Evolutionary conservation across 2,888 invertebrate genomes (phyloP).

Genomic region (Phaedon cochleariae): DNA sequence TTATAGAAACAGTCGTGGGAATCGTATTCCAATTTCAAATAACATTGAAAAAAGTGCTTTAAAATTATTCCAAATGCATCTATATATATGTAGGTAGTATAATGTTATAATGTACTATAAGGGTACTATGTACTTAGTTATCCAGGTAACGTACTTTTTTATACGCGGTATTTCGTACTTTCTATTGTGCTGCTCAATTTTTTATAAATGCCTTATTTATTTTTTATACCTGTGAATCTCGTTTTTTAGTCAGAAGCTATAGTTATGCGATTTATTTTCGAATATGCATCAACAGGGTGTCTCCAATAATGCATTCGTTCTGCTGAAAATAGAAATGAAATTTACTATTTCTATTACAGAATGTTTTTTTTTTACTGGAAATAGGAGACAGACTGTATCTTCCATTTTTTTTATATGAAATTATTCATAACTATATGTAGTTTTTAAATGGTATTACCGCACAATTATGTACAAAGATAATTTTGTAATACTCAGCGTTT

Average conservation of each 20-base stretch:
- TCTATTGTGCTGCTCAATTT: conserved; percentile 28
- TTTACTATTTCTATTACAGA: too few relatives aligned
- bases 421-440: not conserved
- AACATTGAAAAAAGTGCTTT: not conserved
- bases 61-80: not conserved
- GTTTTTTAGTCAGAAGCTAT: not conserved
- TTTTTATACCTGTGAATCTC: conserved; percentile 13
- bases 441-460: not conserved
- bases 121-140: not conserved
- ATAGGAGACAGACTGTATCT: too few relatives aligned
- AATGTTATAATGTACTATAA: too few relatives aligned
- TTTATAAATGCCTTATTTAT: conserved; percentile 23
- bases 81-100: not conserved
- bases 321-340: too few relatives aligned
- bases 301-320: too few relatives aligned
- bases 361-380: too few relatives aligned
- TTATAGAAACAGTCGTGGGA: too few relatives aligned
- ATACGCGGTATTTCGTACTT: not conserved
- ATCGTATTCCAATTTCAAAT: too few relatives aligned
- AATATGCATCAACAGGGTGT: too few relatives aligned
- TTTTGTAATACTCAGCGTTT: conserved; percentile 12
- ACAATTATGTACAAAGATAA: conserved; percentile 13
- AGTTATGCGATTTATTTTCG: not conserved
- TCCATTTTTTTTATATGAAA: not conserved
- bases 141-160: not conserved